phyloP scores from a whole-genome alignment of 2,888 invertebrate genomes.

The Anaspis maculata region DNA sequence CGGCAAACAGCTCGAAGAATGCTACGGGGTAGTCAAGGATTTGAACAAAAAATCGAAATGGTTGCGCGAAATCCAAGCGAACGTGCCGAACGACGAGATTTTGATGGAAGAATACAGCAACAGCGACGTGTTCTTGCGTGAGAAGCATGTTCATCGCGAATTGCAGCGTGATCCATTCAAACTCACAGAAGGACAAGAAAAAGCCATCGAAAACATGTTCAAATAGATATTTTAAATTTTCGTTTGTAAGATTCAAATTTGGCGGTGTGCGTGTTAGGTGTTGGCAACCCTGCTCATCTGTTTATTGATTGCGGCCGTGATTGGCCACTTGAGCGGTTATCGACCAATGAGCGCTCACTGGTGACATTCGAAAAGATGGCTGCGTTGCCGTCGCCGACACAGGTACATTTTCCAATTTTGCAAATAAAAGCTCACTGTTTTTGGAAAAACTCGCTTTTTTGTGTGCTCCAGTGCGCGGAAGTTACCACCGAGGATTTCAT shows the following conservation, averaged over 20 bases:
- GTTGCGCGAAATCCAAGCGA: conserved; percentile 33
- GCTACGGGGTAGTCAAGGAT: conserved; percentile 32
- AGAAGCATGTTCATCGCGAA: conserved; percentile 23
- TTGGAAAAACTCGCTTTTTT: not conserved
- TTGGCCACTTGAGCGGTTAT: conserved; percentile 27
- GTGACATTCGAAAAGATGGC: conserved; percentile 61
- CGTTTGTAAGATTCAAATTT: no score
- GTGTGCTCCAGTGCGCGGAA: not conserved
- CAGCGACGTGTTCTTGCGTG: conserved; percentile 30
- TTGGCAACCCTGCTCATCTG: conserved; percentile 12
- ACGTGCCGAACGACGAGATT: conserved; percentile 29
- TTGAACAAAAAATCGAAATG: conserved; percentile 34
- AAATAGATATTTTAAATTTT: no score
- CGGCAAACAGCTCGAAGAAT: conserved; percentile 21
- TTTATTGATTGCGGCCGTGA: conserved; percentile 33
- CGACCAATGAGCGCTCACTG: conserved; percentile 29
- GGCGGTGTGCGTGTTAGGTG: no score
- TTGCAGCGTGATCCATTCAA: no score
- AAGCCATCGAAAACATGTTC: no score
- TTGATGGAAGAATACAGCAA: conserved; percentile 33
- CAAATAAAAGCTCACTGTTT: conserved; percentile 3
- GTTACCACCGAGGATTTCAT: conserved; percentile 1
- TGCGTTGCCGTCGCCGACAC: conserved; percentile 77
- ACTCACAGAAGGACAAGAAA: no score
- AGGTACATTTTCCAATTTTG: conserved; percentile 48